A percentile compares a stretch with the other conserved stretches of the same genome.
Evolutionary conservation across 2,888 invertebrate species (phyloP).

Genomic region (Hypsopygia costalis): DNA sequence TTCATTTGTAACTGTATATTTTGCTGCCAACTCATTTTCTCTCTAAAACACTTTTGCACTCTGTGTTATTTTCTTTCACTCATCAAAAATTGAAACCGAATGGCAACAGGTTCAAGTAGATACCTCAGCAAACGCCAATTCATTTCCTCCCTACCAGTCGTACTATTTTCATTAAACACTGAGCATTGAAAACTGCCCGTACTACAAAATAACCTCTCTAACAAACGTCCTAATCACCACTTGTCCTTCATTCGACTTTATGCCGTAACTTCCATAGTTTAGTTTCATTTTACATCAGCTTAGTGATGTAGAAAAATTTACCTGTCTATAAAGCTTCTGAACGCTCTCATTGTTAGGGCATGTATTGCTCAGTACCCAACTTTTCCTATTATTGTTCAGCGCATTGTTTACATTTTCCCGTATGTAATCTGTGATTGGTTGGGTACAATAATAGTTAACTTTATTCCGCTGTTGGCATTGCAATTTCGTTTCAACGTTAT

Average conservation of each 20-base stretch:
- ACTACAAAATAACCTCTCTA: not conserved
- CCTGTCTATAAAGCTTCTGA: not conserved
- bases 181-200: conserved; percentile 8
- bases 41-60: too few species aligned
- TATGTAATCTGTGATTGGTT: not conserved
- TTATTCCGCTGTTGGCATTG: too few species aligned
- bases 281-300: not conserved
- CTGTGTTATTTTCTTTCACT: too few species aligned
- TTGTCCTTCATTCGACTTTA: not conserved
- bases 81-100: too few species aligned
- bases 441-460: too few species aligned
- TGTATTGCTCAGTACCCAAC: conserved; percentile 7
- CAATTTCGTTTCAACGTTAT: too few species aligned
- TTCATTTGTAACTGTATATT: too few species aligned
- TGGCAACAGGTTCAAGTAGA: too few species aligned
- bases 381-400: conserved; percentile 11
- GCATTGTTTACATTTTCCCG: conserved; percentile 8
- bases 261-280: not conserved
- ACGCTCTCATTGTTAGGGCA: conserved; percentile 4
- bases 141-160: not conserved
- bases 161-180: conserved; percentile 11
- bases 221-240: not conserved
- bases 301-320: not conserved
- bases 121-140: not conserved
- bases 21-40: too few species aligned